A percentile compares a stretch with the other conserved stretches of the same genome.
Conservation (phyloP, 2,797 vertebrate genomes). For the Eidolon dupreanum region DNA sequence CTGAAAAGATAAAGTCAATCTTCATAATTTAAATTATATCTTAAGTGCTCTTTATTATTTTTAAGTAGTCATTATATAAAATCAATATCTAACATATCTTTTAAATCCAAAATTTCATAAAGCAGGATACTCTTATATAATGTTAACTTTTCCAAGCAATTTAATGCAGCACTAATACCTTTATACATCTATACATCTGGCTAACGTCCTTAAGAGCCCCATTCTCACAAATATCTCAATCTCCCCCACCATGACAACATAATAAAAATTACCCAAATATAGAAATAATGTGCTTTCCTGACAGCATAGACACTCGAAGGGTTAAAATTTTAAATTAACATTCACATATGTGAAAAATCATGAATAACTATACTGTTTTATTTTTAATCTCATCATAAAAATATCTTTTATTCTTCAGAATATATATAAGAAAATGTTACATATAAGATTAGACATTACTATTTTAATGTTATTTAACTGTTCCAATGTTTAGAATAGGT, state of each 20-base stretch:
- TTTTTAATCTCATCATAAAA: slow-evolving; percentile 83
- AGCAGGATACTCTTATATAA: slow-evolving; percentile 8
- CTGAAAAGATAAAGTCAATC: slow-evolving; percentile 64
- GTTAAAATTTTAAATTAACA: slow-evolving; percentile 77
- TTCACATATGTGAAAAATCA: slow-evolving; percentile 76
- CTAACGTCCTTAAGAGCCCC: neutral
- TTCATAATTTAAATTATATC: slow-evolving; percentile 69
- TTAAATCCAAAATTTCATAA: slow-evolving; percentile 56
- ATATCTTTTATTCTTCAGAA: slow-evolving; percentile 77
- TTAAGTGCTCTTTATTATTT: slow-evolving; percentile 69
- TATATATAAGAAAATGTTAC: slow-evolving; percentile 77
- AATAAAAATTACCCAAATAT: slow-evolving; percentile 50
- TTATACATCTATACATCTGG: slow-evolving; percentile 48
- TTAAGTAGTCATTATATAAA: slow-evolving; percentile 65
- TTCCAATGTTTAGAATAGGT: slow-evolving; percentile 58
- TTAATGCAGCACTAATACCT: slow-evolving; percentile 58
- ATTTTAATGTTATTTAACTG: slow-evolving; percentile 78
- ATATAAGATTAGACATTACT: slow-evolving; percentile 67
- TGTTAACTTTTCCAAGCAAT: slow-evolving; percentile 62
- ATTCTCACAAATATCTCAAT: neutral
- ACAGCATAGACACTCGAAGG: slow-evolving; percentile 62
- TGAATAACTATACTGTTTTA: slow-evolving; percentile 57
- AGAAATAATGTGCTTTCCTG: slow-evolving; percentile 69
- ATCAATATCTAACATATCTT: slow-evolving; percentile 23
- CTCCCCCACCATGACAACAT: neutral